Conservation (phyloP, 2,113 vertebrate species). For the Pampusana beccarii region DNA sequence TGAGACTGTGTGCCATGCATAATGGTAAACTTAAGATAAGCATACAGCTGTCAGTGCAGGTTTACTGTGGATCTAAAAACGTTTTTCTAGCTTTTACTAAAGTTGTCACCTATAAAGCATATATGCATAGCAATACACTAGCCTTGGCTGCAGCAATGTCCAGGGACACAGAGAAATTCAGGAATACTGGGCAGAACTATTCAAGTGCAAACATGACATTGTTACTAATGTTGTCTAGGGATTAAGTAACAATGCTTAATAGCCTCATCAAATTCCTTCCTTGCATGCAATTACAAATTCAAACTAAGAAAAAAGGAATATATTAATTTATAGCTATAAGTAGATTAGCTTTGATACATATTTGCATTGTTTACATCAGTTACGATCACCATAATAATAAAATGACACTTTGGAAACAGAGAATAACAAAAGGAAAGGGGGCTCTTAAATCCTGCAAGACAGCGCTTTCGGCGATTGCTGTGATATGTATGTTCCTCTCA, state of each 20-base stretch:
- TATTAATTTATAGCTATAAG: not conserved
- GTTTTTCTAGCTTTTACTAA: not conserved
- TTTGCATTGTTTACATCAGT: not conserved
- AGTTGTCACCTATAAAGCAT: not conserved
- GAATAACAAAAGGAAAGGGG: not conserved
- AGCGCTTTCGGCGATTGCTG: not conserved
- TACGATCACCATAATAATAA: not conserved
- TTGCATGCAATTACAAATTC: not conserved
- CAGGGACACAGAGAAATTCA: not conserved
- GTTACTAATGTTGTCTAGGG: not conserved
- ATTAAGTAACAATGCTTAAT: not conserved
- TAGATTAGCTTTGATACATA: rapidly evolving
- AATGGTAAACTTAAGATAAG: not conserved
- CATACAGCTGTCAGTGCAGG: not conserved
- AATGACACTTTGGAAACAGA: not conserved
- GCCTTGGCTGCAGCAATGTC: not conserved
- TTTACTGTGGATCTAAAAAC: not conserved
- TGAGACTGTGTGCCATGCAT: not conserved
- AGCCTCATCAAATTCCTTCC: not conserved
- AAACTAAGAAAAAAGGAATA: not conserved
- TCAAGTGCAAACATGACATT: not conserved
- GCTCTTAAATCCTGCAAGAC: not conserved
- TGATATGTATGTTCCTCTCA: not conserved
- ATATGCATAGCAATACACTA: not conserved
- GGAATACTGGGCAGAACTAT: not conserved